Conservation (phyloP, 2,888 invertebrate species). For the Sphinx pinastri region DNA sequence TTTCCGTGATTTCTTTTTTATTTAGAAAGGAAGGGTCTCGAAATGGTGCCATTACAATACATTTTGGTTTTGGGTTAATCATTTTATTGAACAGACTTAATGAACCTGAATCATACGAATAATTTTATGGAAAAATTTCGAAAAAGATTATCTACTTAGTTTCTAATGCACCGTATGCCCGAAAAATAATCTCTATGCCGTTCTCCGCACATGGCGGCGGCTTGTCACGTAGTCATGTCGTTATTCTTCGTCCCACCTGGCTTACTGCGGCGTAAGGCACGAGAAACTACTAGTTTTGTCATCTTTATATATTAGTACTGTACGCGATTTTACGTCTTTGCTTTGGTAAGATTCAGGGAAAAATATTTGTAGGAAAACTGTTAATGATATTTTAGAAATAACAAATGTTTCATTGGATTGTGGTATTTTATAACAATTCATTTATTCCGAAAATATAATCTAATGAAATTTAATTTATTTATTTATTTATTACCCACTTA, state of each 20-base stretch:
- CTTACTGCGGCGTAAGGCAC: background rate
- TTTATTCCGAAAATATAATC: too few species aligned
- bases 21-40: too few species aligned
- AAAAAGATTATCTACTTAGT: background rate
- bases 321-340: background rate
- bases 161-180: background rate
- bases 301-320: constrained; percentile 10
- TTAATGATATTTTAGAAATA: background rate
- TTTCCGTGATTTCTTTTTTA: too few species aligned
- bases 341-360: background rate
- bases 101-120: too few species aligned
- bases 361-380: background rate
- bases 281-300: background rate
- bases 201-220: background rate
- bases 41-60: too few species aligned
- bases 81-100: too few species aligned
- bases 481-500: too few species aligned
- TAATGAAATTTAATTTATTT: too few species aligned
- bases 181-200: background rate
- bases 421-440: too few species aligned
- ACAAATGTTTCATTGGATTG: too few species aligned
- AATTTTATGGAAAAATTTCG: too few species aligned
- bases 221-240: constrained; percentile 24
- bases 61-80: too few species aligned
- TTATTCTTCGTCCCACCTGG: constrained; percentile 22